Conservation (phyloP, 2,888 invertebrate genomes). For the Drepana falcataria region DNA sequence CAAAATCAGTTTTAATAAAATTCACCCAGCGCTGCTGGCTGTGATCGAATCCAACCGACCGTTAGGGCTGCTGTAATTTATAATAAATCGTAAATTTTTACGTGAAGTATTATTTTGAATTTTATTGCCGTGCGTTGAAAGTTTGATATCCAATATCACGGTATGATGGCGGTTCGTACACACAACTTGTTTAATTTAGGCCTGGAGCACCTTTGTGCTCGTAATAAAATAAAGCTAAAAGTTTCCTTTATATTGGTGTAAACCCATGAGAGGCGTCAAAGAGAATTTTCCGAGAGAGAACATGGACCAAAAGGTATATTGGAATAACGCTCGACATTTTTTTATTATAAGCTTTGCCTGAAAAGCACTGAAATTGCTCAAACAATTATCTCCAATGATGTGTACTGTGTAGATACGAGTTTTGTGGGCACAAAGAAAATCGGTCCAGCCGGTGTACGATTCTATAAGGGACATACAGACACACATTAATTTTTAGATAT, state of each 20-base stretch:
- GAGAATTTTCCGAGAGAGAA: conserved; percentile 25
- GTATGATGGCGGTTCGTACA: conserved; percentile 18
- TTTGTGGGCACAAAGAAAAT: too few relatives aligned
- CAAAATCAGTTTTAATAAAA: conserved; percentile 9
- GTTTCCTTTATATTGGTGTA: conserved; percentile 34
- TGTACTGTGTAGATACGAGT: too few relatives aligned
- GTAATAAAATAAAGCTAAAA: conserved; percentile 46
- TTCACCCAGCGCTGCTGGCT: conserved; percentile 16
- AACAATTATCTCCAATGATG: too few relatives aligned
- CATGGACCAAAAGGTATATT: conserved; percentile 7
- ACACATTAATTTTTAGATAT: too few relatives aligned
- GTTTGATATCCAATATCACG: conserved; percentile 26
- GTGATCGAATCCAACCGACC: conserved; percentile 38
- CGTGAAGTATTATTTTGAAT: conserved; percentile 26
- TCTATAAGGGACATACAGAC: too few relatives aligned
- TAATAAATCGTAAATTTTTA: conserved; percentile 21
- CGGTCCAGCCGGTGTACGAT: too few relatives aligned
- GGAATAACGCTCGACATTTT: neutral
- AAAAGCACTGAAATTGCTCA: neutral
- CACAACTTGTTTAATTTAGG: conserved; percentile 51
- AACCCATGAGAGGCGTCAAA: conserved; percentile 35
- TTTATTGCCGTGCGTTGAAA: conserved; percentile 24
- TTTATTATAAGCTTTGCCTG: neutral
- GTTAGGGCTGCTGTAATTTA: conserved; percentile 24
- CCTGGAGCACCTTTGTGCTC: conserved; percentile 49